Percentiles rank a stretch among this genome's conserved stretches.
phyloP scores from a whole-genome alignment of 2,888 invertebrate species.

The Macrostomum cliftonense region DNA sequence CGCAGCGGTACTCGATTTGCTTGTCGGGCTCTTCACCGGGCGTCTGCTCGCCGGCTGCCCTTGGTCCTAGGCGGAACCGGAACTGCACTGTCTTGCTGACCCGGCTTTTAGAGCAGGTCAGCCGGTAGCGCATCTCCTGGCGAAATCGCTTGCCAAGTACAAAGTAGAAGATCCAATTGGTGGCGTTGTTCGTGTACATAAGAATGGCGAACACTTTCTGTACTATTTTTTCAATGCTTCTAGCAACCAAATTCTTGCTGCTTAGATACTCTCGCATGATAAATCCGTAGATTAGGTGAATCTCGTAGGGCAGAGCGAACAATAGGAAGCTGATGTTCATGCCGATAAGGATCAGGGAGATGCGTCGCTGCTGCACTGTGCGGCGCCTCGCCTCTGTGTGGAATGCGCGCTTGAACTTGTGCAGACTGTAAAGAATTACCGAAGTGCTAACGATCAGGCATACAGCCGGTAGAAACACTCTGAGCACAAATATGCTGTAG shows the following conservation, averaged over 20 bases:
- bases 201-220: slow-evolving; percentile 6
- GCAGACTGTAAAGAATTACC: slow-evolving; percentile 6
- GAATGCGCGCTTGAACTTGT: slow-evolving; percentile 3
- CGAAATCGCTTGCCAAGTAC: slow-evolving; percentile 9
- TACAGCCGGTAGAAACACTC: slow-evolving; percentile 4
- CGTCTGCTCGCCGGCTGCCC: too few relatives aligned
- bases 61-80: too few relatives aligned
- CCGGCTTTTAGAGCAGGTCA: too few relatives aligned
- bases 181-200: slow-evolving; percentile 7
- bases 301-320: slow-evolving; percentile 5
- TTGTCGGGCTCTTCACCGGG: too few relatives aligned
- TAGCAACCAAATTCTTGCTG: slow-evolving; percentile 4
- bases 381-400: background rate
- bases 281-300: slow-evolving; percentile 1
- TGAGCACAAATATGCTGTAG: slow-evolving; percentile 1
- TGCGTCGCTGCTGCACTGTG: slow-evolving; percentile 2
- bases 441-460: slow-evolving; percentile 6
- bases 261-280: background rate
- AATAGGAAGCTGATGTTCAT: slow-evolving; percentile 8
- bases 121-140: background rate
- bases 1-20: too few relatives aligned
- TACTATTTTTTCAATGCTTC: slow-evolving; percentile 1
- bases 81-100: too few relatives aligned
- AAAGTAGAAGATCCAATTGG: slow-evolving; percentile 10
- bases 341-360: slow-evolving; percentile 3